Base-by-base conservation (phyloP, 2,797 vertebrate species). In the Megaceryle alcyon region DNA sequence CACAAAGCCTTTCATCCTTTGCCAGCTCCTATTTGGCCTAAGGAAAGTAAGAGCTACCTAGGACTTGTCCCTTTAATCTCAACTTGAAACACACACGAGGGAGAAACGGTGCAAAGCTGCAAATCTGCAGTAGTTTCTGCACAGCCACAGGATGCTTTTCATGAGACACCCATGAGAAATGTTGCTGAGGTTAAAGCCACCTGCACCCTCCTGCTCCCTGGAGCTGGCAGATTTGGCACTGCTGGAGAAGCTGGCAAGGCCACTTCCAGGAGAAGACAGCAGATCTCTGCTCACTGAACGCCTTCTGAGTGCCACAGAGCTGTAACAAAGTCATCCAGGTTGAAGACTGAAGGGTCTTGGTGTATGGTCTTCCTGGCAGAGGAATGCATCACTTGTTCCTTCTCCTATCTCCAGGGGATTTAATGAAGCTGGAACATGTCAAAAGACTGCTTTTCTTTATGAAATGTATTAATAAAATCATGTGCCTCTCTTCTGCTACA, bases 1-100 rank as follows among this genome's bases (percentile, higher is more conserved):
- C 12, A 25, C 57, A 86, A 49, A 79, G 53, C 70, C 54, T 93
- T 88, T 92, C 70, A 86, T 92, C 81, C 41, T 39, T 70, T 76
- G 81, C 86, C 92, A 94, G 78, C 11, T 63, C 83, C 51, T 23
- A 3, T 35, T 51, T 84, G 75, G 73, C 92, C 90, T 48, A 63
- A 82, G 86, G 93, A 79, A 68, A 89, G 21, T 1, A 28, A 70
- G 37, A 94, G 39, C 65, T 81, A 61, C 20, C 23, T 44, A 41
- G 26, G 46, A 49, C 49, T 86, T 17, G n/a, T 61, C 54, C 63
- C 70, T 86, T 90, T 92, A 35, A 94, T 88, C 83, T 75, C 63
- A 84, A 35, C 81, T 84, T 88, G 15, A 53, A 82, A 75, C 23
- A 6, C 4, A 14, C 18, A 82, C 8, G 19, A 90, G 26, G 26